Conservation (phyloP, 2,113 vertebrate genomes). For the Coreoperca whiteheadi region DNA sequence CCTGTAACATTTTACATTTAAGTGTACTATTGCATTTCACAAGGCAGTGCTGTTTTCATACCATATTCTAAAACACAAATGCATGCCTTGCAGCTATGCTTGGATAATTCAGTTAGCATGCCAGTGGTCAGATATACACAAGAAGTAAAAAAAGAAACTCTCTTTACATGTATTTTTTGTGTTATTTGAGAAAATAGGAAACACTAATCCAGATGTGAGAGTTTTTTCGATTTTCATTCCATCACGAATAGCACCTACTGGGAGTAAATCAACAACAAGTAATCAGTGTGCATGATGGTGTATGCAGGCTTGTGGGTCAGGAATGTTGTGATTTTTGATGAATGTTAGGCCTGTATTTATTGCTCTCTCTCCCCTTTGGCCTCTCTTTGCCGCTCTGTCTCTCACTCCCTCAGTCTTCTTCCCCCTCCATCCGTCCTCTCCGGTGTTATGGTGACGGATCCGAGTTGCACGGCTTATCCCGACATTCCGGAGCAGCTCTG, state of each 20-base stretch:
- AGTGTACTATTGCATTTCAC: slow-evolving; percentile 39
- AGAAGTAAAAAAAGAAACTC: slow-evolving; percentile 7
- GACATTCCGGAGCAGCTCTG: slow-evolving; percentile 69
- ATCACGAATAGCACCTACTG: slow-evolving; percentile 15
- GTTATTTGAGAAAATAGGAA: slow-evolving; percentile 43
- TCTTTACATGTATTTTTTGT: slow-evolving; percentile 38
- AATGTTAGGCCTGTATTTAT: slow-evolving; percentile 46
- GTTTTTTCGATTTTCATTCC: slow-evolving; percentile 46
- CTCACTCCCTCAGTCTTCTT: neutral
- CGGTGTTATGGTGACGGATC: slow-evolving; percentile 60
- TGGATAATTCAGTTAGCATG: slow-evolving; percentile 52
- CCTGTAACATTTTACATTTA: neutral
- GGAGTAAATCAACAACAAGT: slow-evolving; percentile 56
- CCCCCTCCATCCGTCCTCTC: slow-evolving; percentile 2
- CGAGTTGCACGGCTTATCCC: slow-evolving; percentile 73
- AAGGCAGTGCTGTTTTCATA: slow-evolving; percentile 30
- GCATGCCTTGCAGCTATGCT: slow-evolving; percentile 49
- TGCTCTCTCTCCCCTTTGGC: slow-evolving; percentile 43
- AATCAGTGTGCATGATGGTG: slow-evolving; percentile 41
- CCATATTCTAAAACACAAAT: slow-evolving; percentile 48
- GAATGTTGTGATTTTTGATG: slow-evolving; percentile 31
- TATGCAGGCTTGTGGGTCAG: slow-evolving; percentile 31
- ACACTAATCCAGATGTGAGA: slow-evolving; percentile 39
- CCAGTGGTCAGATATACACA: slow-evolving; percentile 30
- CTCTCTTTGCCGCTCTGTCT: neutral